Evolutionary conservation across 2,888 invertebrate genomes (phyloP), one percentile per base, ranked within the genome.

Genomic region (Sphaeridia pumilis): DNA sequence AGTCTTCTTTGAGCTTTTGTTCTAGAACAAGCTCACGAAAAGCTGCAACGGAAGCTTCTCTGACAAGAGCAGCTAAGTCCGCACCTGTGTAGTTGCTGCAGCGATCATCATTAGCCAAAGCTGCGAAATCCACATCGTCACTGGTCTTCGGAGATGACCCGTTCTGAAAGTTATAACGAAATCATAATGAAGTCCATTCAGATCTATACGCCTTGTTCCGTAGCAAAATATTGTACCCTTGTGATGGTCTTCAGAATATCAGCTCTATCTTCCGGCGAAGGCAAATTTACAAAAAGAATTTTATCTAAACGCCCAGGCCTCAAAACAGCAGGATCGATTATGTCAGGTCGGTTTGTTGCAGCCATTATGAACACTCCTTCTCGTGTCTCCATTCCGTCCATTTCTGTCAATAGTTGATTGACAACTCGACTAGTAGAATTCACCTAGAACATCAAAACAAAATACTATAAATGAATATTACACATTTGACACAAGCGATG

Each of bases 331-430:
- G 97, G 75, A 72, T 98, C 97, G 52, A 98, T 84, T 22, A 94
- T 93, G 67, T 98, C 94, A 0, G 94, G 93, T 63, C 95, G 77
- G 74, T 98, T 98, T 25, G 90, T 93, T 0, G 97, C 97, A 0
- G 92, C 97, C 73, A 98, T 80, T 20, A 98, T 78, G 70, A 88
- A 98, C 3, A 98, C 95, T 1, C 89, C 88, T 68, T 85, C 82
- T 45, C 95, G 79, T 26, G 82, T 81, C 69, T 92, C 89, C 36
- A 97, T 80, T 2, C 97, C 97, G 69, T 97, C 97, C 95, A 98
- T 94, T 77, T 98, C 97, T 0, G 95, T 95, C 46, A 98, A 73
- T 71, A 98, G 75, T 71, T 97, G 95, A 71, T 95, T 98, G 0
- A 98, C 95, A 14, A 98, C 88, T 27, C 95, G 78, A 67, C 78